Evolutionary conservation across 2,797 vertebrate genomes (phyloP).

Genomic region (Morus bassanus): DNA sequence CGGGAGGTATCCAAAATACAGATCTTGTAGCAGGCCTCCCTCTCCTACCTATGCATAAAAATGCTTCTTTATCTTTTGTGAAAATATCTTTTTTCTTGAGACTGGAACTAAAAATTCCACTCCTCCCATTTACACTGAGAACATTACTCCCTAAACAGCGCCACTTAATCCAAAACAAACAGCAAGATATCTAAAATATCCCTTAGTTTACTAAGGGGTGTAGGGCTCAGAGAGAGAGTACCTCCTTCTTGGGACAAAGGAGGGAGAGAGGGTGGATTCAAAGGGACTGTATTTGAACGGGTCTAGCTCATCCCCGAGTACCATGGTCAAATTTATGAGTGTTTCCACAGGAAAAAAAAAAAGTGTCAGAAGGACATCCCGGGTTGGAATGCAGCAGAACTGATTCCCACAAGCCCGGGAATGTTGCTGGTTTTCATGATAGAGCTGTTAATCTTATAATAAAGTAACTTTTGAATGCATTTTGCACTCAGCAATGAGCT

Average conservation of each 20-base stretch:
- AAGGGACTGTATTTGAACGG: not conserved
- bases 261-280: not conserved
- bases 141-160: slow-evolving; percentile 34
- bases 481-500: not conserved
- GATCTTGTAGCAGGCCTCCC: not conserved
- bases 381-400: not conserved
- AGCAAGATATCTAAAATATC: slow-evolving; percentile 42
- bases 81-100: slow-evolving; percentile 22
- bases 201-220: not conserved
- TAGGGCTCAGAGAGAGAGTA: not conserved
- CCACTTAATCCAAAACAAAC: slow-evolving; percentile 45
- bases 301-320: not conserved
- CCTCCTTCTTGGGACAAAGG: not conserved
- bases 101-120: not conserved
- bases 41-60: not conserved
- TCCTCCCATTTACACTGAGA: slow-evolving; percentile 34
- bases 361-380: not conserved
- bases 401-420: not conserved
- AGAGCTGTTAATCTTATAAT: slow-evolving; percentile 24
- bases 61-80: not conserved
- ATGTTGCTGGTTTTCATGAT: slow-evolving; percentile 3
- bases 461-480: slow-evolving; percentile 7
- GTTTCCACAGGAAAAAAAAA: not conserved
- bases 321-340: not conserved
- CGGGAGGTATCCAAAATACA: slow-evolving; percentile 1